phyloP scores from a whole-genome alignment of 1,140 invertebrate species.

The Telenomus remus region DNA sequence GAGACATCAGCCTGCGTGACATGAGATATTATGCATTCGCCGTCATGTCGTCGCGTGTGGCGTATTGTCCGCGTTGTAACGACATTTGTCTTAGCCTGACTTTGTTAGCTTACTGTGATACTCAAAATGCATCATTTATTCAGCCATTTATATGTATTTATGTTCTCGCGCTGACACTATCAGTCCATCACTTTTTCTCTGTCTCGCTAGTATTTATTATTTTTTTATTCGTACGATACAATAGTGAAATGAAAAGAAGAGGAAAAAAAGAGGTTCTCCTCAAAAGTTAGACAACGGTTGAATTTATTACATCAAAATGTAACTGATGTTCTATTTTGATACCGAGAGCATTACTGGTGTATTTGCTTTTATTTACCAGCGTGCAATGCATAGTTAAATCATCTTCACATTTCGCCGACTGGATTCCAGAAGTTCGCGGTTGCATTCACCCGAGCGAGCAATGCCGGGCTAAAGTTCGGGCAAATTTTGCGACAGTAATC shows the following conservation, averaged over 20 bases:
- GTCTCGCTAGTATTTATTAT: too few relatives aligned
- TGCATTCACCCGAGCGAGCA: not conserved
- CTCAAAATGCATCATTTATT: constrained; percentile 24
- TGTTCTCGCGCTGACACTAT: too few relatives aligned
- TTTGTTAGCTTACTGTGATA: constrained; percentile 22
- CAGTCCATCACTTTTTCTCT: too few relatives aligned
- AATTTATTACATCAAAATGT: too few relatives aligned
- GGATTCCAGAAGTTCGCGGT: not conserved
- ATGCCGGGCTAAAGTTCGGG: not conserved
- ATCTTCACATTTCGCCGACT: constrained; percentile 1
- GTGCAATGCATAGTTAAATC: not conserved
- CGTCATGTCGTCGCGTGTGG: constrained; percentile 40
- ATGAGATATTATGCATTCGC: constrained; percentile 31
- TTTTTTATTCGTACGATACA: too few relatives aligned
- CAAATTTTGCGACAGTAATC: constrained; percentile 7
- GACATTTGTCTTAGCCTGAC: constrained; percentile 39
- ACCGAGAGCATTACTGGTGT: too few relatives aligned
- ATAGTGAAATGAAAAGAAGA: too few relatives aligned
- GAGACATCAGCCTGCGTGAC: constrained; percentile 37
- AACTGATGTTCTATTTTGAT: too few relatives aligned
- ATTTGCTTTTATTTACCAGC: too few relatives aligned
- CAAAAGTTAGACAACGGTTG: too few relatives aligned
- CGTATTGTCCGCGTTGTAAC: constrained; percentile 28
- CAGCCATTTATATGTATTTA: constrained; percentile 8
- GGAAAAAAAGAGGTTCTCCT: too few relatives aligned